These are phyloP conservation scores for Polypterus bichir DNA, from an alignment of 2,113 vertebrate species.

Conservation along the genomic window DNA sequence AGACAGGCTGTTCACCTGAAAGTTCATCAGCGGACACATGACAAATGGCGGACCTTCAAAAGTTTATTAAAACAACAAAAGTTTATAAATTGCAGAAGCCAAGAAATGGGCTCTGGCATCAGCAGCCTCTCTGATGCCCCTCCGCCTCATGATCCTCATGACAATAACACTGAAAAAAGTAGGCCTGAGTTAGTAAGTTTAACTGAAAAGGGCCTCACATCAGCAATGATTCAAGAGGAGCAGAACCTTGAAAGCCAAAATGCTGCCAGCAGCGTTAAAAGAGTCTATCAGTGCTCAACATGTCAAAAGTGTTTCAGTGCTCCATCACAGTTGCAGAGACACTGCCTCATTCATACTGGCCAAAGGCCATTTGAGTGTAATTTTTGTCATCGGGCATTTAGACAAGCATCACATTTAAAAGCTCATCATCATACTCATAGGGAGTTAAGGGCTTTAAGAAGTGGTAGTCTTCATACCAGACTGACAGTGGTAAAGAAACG, in stretches of 20 bases:
- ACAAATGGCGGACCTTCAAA: constrained; percentile 10
- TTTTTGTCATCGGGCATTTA: constrained; percentile 55
- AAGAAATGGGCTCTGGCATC: neutral
- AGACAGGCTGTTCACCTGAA: constrained; percentile 59
- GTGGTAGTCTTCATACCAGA: neutral
- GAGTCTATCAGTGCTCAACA: constrained; percentile 15
- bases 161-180: neutral
- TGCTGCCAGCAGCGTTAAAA: neutral
- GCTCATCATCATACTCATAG: constrained; percentile 52
- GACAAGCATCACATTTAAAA: constrained; percentile 62
- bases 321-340: constrained; percentile 55
- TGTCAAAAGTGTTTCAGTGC: constrained; percentile 57
- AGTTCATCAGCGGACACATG: constrained; percentile 38
- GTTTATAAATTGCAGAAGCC: neutral
- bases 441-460: constrained; percentile 25
- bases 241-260: neutral
- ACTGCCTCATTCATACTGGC: constrained; percentile 62
- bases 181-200: neutral
- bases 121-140: neutral
- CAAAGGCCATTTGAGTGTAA: constrained; percentile 57
- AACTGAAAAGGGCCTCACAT: neutral
- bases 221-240: neutral
- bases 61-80: constrained; percentile 3
- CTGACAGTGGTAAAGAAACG: neutral
- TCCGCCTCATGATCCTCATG: neutral